These are phyloP conservation scores for Acipenser oxyrinchus DNA, from an alignment of 2,797 vertebrate genomes.

Conservation along the genomic window DNA sequence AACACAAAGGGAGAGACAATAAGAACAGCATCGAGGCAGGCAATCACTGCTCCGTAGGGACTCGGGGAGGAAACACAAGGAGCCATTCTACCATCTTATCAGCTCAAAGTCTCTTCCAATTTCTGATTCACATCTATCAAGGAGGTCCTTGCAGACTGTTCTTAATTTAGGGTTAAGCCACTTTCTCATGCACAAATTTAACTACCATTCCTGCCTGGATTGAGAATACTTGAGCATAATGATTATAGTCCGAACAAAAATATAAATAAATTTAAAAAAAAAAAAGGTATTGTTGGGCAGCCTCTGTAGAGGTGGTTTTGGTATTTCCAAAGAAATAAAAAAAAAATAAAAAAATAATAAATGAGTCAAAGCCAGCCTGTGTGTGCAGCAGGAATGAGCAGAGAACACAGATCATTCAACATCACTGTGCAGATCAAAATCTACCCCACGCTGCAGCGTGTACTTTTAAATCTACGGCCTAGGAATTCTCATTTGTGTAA, in stretches of 20 bases:
- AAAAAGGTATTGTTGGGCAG: conserved; percentile 5
- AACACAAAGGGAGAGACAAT: conserved; percentile 51
- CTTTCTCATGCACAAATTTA: conserved; percentile 1
- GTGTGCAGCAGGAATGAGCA: neutral
- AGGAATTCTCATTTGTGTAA: too few species aligned
- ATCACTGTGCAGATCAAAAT: too few species aligned
- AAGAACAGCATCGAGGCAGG: conserved; percentile 22
- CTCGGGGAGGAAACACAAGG: conserved; percentile 13
- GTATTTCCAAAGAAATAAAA: neutral
- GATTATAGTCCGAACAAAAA: neutral
- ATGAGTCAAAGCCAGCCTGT: conserved; percentile 13
- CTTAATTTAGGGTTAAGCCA: too few species aligned
- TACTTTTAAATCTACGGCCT: too few species aligned
- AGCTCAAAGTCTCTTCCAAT: too few species aligned
- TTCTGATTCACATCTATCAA: too few species aligned
- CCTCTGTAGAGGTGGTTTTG: conserved; percentile 12
- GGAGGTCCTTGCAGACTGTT: conserved; percentile 16
- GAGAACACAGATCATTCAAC: too few species aligned
- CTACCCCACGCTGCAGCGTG: too few species aligned
- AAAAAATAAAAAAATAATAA: too few species aligned
- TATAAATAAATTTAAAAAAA: conserved; percentile 14
- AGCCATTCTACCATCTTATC: too few species aligned
- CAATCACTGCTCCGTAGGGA: conserved; percentile 19
- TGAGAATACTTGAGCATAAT: too few species aligned
- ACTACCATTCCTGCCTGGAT: neutral